Conservation (phyloP, 2,797 vertebrate genomes). For the Lacerta agilis region DNA sequence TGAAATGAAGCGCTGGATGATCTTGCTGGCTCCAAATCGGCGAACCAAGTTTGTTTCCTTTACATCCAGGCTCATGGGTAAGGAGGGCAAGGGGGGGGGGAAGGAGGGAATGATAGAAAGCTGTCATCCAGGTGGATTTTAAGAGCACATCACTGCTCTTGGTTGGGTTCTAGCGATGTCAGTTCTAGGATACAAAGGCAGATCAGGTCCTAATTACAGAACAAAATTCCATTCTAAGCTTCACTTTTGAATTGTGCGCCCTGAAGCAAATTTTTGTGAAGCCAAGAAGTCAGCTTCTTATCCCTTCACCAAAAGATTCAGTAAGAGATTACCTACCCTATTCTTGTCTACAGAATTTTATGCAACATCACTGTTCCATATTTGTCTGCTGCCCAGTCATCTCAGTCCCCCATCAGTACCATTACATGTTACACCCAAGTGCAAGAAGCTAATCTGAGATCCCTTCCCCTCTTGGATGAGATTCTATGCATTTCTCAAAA, state of each 20-base stretch:
- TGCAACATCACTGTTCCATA: neutral
- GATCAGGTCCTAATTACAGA: neutral
- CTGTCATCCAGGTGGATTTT: neutral
- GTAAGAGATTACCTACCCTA: neutral
- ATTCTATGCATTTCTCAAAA: neutral
- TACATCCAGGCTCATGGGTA: conserved; percentile 88
- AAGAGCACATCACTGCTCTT: neutral
- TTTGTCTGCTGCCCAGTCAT: neutral
- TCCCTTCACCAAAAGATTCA: neutral
- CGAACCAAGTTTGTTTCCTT: conserved; percentile 93
- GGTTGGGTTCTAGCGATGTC: neutral
- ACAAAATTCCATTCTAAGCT: neutral
- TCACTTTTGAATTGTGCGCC: neutral
- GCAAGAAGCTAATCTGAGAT: neutral
- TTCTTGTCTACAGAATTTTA: neutral
- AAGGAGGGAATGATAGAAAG: neutral
- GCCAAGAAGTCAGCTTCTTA: neutral
- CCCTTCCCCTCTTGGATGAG: neutral
- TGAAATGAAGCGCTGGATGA: conserved; percentile 96
- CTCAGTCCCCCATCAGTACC: neutral
- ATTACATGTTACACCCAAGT: neutral
- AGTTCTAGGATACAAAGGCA: neutral
- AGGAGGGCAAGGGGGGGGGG: conserved; percentile 50
- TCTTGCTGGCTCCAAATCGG: conserved; percentile 90
- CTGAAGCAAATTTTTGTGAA: neutral